Conservation (phyloP, 2,888 invertebrate species). For the Malachius bipustulatus region DNA sequence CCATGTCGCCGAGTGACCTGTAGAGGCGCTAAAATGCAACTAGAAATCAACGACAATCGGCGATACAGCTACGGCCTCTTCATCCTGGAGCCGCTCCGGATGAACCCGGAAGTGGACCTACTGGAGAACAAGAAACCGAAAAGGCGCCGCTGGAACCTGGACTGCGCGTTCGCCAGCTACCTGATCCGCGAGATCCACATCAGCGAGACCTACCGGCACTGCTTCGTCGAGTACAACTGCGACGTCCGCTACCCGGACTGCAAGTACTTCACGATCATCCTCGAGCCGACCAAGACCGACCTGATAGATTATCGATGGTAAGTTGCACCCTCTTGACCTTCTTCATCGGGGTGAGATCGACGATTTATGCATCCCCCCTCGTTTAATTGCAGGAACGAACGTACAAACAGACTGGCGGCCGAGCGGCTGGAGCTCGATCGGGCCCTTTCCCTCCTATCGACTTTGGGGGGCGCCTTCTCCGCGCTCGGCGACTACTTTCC, state of each 20-base stretch:
- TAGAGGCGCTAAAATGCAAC: neutral
- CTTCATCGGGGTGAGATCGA: too few relatives aligned
- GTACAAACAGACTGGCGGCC: constrained; percentile 40
- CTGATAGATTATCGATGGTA: constrained; percentile 62
- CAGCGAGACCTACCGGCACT: constrained; percentile 9
- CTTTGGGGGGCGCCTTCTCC: constrained; percentile 92
- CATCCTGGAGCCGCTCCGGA: too few relatives aligned
- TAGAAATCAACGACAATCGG: neutral
- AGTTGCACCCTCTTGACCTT: too few relatives aligned
- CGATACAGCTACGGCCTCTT: neutral
- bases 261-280: constrained; percentile 31
- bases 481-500: constrained; percentile 82
- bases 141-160: neutral
- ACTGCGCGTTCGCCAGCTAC: neutral
- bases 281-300: constrained; percentile 47
- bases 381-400: constrained; percentile 39
- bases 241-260: constrained; percentile 9
- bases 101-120: too few relatives aligned
- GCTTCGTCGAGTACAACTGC: constrained; percentile 14
- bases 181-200: neutral
- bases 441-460: constrained; percentile 89
- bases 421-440: constrained; percentile 67
- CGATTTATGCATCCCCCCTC: neutral
- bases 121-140: neutral
- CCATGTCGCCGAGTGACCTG: too few relatives aligned